Evolutionary conservation across 2,888 invertebrate genomes (phyloP), one percentile per base, ranked within the genome.

Genomic region (Microdon myrmicae): DNA sequence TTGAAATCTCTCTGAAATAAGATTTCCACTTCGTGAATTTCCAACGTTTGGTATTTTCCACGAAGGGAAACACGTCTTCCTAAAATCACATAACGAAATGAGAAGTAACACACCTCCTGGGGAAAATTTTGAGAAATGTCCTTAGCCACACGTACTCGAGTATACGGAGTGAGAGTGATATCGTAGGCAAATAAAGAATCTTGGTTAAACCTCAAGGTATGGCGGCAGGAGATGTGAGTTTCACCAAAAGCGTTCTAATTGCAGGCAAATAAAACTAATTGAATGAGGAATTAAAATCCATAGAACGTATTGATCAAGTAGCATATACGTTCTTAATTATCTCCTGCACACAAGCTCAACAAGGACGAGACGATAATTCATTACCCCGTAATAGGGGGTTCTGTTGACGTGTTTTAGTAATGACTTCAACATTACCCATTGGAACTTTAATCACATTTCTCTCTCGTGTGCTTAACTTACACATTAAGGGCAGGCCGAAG

Each of bases 381-480:
- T 43, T 23, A 31, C 28, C 10, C 34, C 10, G 9, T 4, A 41
- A 45, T 14, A 39, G 41, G 22, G 32, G 51, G 53, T 56, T 53
- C 51, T 56, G 56, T 64, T 56, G 41, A 45, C 39, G 31, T 56
- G 55, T 64, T 28, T 41, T 31, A 47, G 31, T 64, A 56, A 64
- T 56, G 45, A 64, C 31, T 47, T 31, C 39, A 43, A 26, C 38
- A 41, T 31, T 26, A 14, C 20, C 16, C 44, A 16, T 47, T 51
- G 56, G 51, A 47, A 43, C 8, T 43, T 56, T 64, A 56, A 64
- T 64, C 47, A 58, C 58, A 47, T 43, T 51, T 13, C 56, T 51
- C 56, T 58, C 38, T 51, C 39, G 23, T 41, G 55, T 45, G 45
- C 37, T 56, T 56, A 64, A 56, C 51, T 64, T 56, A 41, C n/a